A percentile compares a stretch with the other conserved stretches of the same genome.
These are phyloP conservation scores for Paramuricea clavata DNA, from an alignment of 92 coral and sea anemone genomes.

Conservation along the genomic window DNA sequence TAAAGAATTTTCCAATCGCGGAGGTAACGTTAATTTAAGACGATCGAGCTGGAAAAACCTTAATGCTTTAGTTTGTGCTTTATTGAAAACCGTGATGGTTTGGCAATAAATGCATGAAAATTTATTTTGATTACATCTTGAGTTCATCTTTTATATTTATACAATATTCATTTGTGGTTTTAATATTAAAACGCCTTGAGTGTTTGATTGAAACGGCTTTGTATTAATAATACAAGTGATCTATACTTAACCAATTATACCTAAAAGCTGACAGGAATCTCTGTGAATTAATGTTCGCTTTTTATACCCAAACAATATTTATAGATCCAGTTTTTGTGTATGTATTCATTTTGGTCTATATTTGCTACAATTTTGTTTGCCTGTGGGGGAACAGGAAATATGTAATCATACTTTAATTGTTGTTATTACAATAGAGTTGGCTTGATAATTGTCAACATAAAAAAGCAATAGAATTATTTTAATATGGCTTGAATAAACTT, in stretches of 20 bases:
- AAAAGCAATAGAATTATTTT: not conserved
- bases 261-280: not conserved
- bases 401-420: slow-evolving; percentile 1
- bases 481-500: not conserved
- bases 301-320: not conserved
- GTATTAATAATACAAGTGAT: not conserved
- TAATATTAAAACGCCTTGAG: not conserved
- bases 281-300: not conserved
- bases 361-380: not conserved
- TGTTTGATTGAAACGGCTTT: slow-evolving; percentile 8
- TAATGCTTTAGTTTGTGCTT: not conserved
- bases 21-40: slow-evolving; percentile 5
- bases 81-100: not conserved
- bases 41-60: not conserved
- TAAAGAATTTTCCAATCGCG: slow-evolving; percentile 30
- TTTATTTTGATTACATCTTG: not conserved
- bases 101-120: not conserved
- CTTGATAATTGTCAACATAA: not conserved
- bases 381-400: not conserved
- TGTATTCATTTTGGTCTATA: not conserved
- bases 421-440: not conserved
- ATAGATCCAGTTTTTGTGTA: not conserved
- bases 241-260: not conserved
- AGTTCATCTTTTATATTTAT: not conserved
- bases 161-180: not conserved